Base-by-base conservation (phyloP, 1,140 invertebrate species). In the Neodiprion virginianus region DNA sequence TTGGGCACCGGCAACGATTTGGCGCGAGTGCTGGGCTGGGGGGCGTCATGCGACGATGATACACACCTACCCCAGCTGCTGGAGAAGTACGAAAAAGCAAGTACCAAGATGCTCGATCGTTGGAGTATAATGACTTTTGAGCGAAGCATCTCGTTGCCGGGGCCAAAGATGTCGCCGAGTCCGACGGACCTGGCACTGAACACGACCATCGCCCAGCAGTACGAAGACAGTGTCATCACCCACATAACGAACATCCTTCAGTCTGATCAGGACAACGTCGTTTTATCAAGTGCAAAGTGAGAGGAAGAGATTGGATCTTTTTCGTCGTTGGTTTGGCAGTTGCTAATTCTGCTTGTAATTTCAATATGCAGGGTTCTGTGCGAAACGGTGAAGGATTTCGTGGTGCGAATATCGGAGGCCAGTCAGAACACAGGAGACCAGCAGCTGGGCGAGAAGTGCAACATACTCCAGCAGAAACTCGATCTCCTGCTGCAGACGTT, bases 1-100 rank as follows among this genome's bases (percentile, higher is more conserved):
- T 90, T 99, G 81, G 97, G 97, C 23, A 99, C 97, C 0, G 97
- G 97, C 48, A 99, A 99, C 87, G 97, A 99, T 85, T 89, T 99
- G 74, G 96, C 97, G 0, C 88, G 97, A 21, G 97, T 98, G 0
- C 88, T 99, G 9, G 97, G 97, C n/a, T 99, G 97, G 97, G 97
- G 97, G 21, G 93, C 96, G 10, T 95, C 95, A 1, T 99, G 97
- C 85, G 97, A 99, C 83, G 96, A 98, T 83, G 97, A 98, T 79
- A 94, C 97, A 8, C 96, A 98, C 87, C 89, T 99, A 66, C 95
- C 96, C 14, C 94, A 97, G 80, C 91, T 98, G 48, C 87, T 99
- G 8, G 97, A 99, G 82, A 94, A 96, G 75, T 97, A 98, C 83
- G 97, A 99, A 89, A 94, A 96, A 79, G 96, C 97, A 9, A 95